A percentile compares a stretch with the other conserved stretches of the same genome.
Evolutionary conservation across 2,888 invertebrate genomes (phyloP).

Genomic region (Leucoma salicis): DNA sequence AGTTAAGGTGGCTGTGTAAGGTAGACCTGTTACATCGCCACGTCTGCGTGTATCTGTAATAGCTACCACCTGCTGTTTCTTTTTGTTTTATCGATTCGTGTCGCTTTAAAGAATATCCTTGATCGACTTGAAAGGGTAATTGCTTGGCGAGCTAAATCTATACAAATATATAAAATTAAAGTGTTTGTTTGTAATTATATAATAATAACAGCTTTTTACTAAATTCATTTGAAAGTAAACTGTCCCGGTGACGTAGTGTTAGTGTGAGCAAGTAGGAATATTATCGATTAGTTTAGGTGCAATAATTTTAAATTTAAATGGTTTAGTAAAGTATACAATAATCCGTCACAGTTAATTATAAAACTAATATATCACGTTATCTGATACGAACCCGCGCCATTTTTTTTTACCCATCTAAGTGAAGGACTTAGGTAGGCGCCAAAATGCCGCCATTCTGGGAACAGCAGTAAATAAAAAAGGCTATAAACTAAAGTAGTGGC

Average conservation of each 20-base stretch:
- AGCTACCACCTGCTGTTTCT: slow-evolving; percentile 58
- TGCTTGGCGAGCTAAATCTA: no score
- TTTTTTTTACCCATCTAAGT: slow-evolving; percentile 47
- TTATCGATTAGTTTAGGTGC: no score
- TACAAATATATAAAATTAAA: no score
- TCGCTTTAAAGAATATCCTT: slow-evolving; percentile 3
- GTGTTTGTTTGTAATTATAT: no score
- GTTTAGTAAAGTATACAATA: background rate
- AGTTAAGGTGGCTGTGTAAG: slow-evolving; percentile 36
- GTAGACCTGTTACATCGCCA: slow-evolving; percentile 36
- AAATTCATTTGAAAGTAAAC: no score
- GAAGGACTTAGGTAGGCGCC: slow-evolving; percentile 65
- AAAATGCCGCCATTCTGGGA: slow-evolving; percentile 76
- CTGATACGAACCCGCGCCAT: slow-evolving; percentile 46
- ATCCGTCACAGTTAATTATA: slow-evolving; percentile 3
- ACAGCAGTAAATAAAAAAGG: slow-evolving; percentile 71
- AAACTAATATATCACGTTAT: slow-evolving; percentile 11
- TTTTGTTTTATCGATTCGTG: slow-evolving; percentile 28
- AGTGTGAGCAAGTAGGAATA: no score
- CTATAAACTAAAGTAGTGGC: slow-evolving; percentile 56
- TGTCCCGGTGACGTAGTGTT: no score
- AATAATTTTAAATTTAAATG: no score
- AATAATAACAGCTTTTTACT: no score
- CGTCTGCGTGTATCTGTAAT: slow-evolving; percentile 57
- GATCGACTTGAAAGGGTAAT: background rate